Conservation (phyloP, 2,888 invertebrate genomes). For the Drosophila borborema region DNA sequence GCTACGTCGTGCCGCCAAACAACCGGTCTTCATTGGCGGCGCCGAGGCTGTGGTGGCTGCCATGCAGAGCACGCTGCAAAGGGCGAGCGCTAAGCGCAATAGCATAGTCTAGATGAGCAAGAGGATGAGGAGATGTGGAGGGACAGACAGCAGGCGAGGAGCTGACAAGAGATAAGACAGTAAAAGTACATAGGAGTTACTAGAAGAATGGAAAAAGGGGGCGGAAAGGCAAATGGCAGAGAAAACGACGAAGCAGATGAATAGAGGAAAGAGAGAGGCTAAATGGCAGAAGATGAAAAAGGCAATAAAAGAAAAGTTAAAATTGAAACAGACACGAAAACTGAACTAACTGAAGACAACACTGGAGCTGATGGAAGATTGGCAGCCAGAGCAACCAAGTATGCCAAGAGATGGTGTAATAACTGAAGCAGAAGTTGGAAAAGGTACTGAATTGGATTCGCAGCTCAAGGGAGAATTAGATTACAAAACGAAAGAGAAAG, state of each 20-base stretch:
- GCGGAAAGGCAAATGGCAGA: background rate
- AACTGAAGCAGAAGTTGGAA: background rate
- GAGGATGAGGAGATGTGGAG: background rate
- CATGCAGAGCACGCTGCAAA: conserved; percentile 78
- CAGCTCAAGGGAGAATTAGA: background rate
- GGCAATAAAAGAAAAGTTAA: too few relatives aligned
- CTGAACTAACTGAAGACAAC: too few relatives aligned
- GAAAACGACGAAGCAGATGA: too few relatives aligned
- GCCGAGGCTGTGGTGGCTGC: conserved; percentile 82
- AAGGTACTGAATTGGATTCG: background rate
- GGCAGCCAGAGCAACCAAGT: too few relatives aligned
- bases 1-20: conserved; percentile 86
- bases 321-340: too few relatives aligned
- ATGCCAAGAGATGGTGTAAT: too few relatives aligned
- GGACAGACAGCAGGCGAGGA: background rate
- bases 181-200: background rate
- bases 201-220: background rate
- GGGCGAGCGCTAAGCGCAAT: conserved; percentile 80
- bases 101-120: conserved; percentile 71
- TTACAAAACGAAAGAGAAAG: too few relatives aligned
- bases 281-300: too few relatives aligned
- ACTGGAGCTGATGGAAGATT: background rate
- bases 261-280: too few relatives aligned
- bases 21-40: conserved; percentile 81
- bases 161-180: background rate